A percentile compares a stretch with the other conserved stretches of the same genome.
Conservation (phyloP, 1,140 invertebrate genomes). For the Holotrichia oblita region DNA sequence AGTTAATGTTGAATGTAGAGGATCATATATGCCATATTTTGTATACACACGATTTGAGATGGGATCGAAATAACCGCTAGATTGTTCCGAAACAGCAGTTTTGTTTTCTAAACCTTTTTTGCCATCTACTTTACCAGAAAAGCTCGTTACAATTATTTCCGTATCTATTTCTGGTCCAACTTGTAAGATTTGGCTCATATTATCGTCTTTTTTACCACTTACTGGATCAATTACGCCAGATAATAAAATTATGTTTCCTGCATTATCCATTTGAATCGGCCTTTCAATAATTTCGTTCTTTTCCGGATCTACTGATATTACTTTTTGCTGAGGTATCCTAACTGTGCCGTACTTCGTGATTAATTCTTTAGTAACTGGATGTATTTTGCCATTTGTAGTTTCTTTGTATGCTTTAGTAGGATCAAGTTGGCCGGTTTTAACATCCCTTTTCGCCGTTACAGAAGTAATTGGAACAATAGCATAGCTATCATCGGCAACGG, state of each 20-base stretch:
- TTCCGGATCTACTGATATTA: slow-evolving; percentile 62
- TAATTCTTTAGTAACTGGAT: slow-evolving; percentile 70
- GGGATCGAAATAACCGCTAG: slow-evolving; percentile 70
- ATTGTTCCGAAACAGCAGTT: slow-evolving; percentile 69
- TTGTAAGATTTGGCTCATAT: slow-evolving; percentile 71
- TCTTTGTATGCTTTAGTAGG: slow-evolving; percentile 57
- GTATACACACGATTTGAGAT: slow-evolving; percentile 74
- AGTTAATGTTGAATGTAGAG: slow-evolving; percentile 71
- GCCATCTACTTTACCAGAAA: slow-evolving; percentile 70
- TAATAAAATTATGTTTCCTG: slow-evolving; percentile 72
- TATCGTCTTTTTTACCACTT: slow-evolving; percentile 69
- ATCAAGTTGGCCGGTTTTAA: slow-evolving; percentile 64
- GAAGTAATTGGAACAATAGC: slow-evolving; percentile 67
- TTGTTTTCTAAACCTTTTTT: slow-evolving; percentile 73
- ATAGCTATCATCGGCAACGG: slow-evolving; percentile 62
- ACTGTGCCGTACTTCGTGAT: slow-evolving; percentile 67
- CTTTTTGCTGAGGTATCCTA: slow-evolving; percentile 54
- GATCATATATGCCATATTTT: slow-evolving; percentile 74
- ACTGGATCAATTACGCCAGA: slow-evolving; percentile 67
- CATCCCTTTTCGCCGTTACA: slow-evolving; percentile 66
- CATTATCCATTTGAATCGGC: slow-evolving; percentile 64
- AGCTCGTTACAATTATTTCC: slow-evolving; percentile 70
- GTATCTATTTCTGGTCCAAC: slow-evolving; percentile 73
- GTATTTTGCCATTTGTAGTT: slow-evolving; percentile 71
- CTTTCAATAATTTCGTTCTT: slow-evolving; percentile 63